Evolutionary conservation across 2,797 vertebrate genomes (phyloP).

Genomic region (Macroramphosus scolopax): DNA sequence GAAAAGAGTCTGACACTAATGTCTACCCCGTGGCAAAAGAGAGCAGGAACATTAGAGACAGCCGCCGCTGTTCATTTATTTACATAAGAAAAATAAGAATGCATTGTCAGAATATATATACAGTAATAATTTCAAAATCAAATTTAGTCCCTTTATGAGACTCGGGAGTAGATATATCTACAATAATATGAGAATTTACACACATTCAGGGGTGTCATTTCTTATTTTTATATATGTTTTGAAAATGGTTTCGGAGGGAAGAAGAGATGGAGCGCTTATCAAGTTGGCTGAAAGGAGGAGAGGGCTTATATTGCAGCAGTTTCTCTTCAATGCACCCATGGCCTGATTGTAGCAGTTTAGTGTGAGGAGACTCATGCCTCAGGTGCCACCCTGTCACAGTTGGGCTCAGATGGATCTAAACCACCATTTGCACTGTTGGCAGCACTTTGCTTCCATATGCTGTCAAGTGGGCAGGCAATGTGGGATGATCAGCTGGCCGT

Average conservation of each 20-base stretch:
- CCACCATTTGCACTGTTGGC: slow-evolving; percentile 71
- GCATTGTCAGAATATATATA: slow-evolving; percentile 55
- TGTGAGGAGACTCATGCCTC: slow-evolving; percentile 48
- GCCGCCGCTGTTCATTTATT: slow-evolving; percentile 67
- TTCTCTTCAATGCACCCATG: slow-evolving; percentile 51
- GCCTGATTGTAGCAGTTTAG: slow-evolving; percentile 56
- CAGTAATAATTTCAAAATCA: slow-evolving; percentile 63
- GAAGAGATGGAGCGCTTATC: slow-evolving; percentile 54
- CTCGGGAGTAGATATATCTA: slow-evolving; percentile 56
- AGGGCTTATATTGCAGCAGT: slow-evolving; percentile 51
- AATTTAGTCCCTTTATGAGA: slow-evolving; percentile 56
- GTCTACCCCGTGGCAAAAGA: slow-evolving; percentile 71
- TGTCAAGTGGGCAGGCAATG: slow-evolving; percentile 54
- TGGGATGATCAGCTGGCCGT: slow-evolving; percentile 62
- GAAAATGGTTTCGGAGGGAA: slow-evolving; percentile 51
- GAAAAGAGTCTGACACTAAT: slow-evolving; percentile 74
- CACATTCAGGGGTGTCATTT: slow-evolving; percentile 38
- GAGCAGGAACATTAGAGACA: slow-evolving; percentile 46
- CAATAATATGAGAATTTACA: slow-evolving; percentile 52
- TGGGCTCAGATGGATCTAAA: slow-evolving; percentile 62
- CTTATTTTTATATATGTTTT: background rate
- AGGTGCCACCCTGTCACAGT: slow-evolving; percentile 60
- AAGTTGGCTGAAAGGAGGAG: slow-evolving; percentile 41
- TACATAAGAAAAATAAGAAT: slow-evolving; percentile 49
- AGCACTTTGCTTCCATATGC: slow-evolving; percentile 72